Conservation (phyloP, 2,797 vertebrate genomes). For the Poeciliopsis turneri region DNA sequence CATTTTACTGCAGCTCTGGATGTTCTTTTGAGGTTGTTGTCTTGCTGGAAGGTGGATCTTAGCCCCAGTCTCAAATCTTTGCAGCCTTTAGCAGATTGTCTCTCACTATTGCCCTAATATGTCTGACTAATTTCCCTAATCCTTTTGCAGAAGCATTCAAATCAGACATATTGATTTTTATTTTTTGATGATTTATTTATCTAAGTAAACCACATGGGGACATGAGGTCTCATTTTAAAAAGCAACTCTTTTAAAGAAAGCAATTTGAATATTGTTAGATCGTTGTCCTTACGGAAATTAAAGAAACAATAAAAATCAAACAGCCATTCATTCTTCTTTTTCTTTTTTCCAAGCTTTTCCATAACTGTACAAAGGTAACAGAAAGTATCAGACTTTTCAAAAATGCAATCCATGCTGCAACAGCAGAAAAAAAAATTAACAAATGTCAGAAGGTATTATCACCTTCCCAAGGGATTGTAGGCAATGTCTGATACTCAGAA, state of each 20-base stretch:
- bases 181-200: neutral
- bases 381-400: neutral
- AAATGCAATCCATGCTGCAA: neutral
- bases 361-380: neutral
- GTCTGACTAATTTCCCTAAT: neutral
- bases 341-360: neutral
- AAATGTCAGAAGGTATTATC: neutral
- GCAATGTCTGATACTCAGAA: neutral
- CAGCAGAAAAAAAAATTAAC: neutral
- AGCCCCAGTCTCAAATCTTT: neutral
- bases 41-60: neutral
- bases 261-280: neutral
- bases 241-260: neutral
- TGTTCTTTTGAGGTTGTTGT: neutral
- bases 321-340: neutral
- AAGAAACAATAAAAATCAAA: neutral
- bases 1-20: neutral
- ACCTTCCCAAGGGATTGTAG: neutral
- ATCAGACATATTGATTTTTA: neutral
- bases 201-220: neutral
- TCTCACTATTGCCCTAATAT: neutral
- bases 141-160: neutral
- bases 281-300: neutral
- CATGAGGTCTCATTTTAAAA: neutral
- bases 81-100: neutral